A percentile compares a stretch with the other conserved stretches of the same genome.
Conservation (phyloP, 1,140 invertebrate genomes). For the Elysia chlorotica region DNA sequence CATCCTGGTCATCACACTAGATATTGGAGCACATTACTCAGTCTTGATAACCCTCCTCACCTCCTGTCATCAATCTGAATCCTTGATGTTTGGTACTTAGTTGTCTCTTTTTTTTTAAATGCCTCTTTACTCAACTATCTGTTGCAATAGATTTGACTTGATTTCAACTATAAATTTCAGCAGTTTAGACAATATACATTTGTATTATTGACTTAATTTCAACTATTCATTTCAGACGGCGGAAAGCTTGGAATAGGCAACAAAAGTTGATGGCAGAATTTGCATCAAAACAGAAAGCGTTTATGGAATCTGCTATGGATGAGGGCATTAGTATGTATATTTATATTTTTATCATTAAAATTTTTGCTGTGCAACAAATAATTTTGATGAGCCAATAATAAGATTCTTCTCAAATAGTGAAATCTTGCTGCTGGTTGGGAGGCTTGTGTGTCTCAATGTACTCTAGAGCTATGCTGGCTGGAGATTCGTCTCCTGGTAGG, state of each 20-base stretch:
- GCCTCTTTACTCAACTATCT: neutral
- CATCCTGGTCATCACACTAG: too few relatives aligned
- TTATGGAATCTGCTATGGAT: slow-evolving; percentile 84
- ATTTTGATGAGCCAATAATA: too few relatives aligned
- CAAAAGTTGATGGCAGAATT: slow-evolving; percentile 92
- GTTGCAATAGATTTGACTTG: neutral
- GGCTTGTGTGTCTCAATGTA: too few relatives aligned
- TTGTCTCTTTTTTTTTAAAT: neutral
- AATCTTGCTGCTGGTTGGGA: too few relatives aligned
- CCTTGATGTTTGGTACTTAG: neutral
- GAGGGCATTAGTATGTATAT: slow-evolving; percentile 60
- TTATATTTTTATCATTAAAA: too few relatives aligned
- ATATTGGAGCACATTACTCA: too few relatives aligned
- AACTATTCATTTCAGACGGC: slow-evolving; percentile 65
- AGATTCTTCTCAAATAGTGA: too few relatives aligned
- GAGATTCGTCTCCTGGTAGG: too few relatives aligned
- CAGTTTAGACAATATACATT: neutral
- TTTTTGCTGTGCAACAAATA: too few relatives aligned
- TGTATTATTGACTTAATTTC: neutral
- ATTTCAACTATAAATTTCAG: too few relatives aligned
- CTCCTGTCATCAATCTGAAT: neutral
- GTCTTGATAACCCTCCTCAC: neutral
- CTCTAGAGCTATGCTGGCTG: too few relatives aligned
- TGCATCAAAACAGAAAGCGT: slow-evolving; percentile 87
- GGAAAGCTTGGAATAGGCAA: slow-evolving; percentile 85